Evolutionary conservation across 2,797 vertebrate species (phyloP).

Genomic region (Benthosema pterotum): DNA sequence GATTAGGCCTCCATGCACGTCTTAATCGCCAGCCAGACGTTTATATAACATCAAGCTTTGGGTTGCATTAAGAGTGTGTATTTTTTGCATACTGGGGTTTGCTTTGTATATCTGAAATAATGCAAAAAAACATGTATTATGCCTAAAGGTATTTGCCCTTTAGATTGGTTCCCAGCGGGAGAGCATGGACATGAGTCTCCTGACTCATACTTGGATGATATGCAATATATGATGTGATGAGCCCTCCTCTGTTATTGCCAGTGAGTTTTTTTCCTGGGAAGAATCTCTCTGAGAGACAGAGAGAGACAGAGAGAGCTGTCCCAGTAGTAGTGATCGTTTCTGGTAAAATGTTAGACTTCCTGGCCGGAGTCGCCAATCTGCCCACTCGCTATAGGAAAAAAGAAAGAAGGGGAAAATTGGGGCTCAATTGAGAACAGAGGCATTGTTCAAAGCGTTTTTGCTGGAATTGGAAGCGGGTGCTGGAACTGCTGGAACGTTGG

Average conservation of each 20-base stretch:
- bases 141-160: conserved; percentile 51
- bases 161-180: conserved; percentile 67
- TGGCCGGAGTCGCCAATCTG: conserved; percentile 67
- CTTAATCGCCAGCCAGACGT: conserved; percentile 49
- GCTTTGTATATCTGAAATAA: conserved; percentile 30
- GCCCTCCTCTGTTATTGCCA: conserved; percentile 50
- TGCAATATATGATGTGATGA: conserved; percentile 58
- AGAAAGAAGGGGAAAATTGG: conserved; percentile 66
- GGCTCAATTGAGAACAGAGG: conserved; percentile 71
- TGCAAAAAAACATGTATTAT: conserved; percentile 46
- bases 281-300: too few relatives aligned
- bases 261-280: conserved; percentile 59
- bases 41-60: conserved; percentile 59
- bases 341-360: conserved; percentile 69
- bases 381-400: conserved; percentile 62
- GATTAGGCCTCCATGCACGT: not conserved
- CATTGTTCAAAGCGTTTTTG: conserved; percentile 69
- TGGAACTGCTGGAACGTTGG: conserved; percentile 45
- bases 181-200: conserved; percentile 36
- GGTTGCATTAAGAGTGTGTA: conserved; percentile 56
- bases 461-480: conserved; percentile 72
- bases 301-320: conserved; percentile 46
- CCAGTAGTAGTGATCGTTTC: conserved; percentile 63
- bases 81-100: conserved; percentile 34
- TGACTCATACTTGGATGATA: conserved; percentile 42